Base-by-base conservation (phyloP, 2,797 vertebrate species). In the Gobionotothen gibberifrons region DNA sequence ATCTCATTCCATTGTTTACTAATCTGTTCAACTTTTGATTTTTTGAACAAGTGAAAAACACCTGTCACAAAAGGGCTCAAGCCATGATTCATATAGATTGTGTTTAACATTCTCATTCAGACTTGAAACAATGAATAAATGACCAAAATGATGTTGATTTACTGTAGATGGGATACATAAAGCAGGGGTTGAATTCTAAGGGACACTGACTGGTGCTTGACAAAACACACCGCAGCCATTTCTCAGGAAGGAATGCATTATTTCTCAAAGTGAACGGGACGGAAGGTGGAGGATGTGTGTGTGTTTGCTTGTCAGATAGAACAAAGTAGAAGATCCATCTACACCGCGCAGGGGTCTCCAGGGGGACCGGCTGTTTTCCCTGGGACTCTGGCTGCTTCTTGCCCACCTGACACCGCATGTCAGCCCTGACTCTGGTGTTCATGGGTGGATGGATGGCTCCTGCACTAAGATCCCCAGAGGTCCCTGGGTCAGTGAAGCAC, bases 401-500 rank as follows among this genome's bases (percentile, higher is more conserved):
- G 68, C 71, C 74, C 60, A 84, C 76, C 72, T 86, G 70, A 82
- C 70, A 26, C 74, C 36, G 42, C 3, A 62, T 47, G 21, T 84
- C 85, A 81, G 76, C 12, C 60, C 46, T 19, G 68, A 58, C 64
- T 73, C 43, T 29, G 36, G 16, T 58, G 67, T 21, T 72, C 46
- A 54, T 64, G 78, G 75, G 74, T 61, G 70, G 46, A 77, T 71
- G 56, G 72, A 77, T 10, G 48, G 32, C 55, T 69, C 48, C 32
- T 29, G 54, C 46, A 68, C 53, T 48, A 46, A 46, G 47, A 72
- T 39, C 57, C 83, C 74, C 85, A n/a, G 59, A 83, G 74, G 78
- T 78, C 21, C 9, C 2, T 46, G 75, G 81, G 88, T 91, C 76
- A 90, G 71, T 63, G 43, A 11, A 82, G 76, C 72, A 85, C 76